A percentile compares a stretch with the other conserved stretches of the same genome.
Conservation (phyloP, 2,797 vertebrate species). For the Lates japonicus region DNA sequence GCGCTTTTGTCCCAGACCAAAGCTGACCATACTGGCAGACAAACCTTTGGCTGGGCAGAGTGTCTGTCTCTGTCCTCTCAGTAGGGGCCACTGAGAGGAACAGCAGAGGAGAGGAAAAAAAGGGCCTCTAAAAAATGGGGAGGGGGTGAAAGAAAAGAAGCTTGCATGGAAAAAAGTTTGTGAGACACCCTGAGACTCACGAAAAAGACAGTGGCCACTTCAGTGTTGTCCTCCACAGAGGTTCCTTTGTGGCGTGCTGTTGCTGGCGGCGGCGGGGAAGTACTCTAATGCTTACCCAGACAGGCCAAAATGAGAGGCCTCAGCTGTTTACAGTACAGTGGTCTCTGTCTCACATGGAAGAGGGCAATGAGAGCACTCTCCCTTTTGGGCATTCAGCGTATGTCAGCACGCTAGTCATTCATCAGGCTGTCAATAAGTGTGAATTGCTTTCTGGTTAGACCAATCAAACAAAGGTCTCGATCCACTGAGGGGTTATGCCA, state of each 20-base stretch:
- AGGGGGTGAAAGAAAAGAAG: constrained; percentile 79
- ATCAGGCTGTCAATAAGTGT: constrained; percentile 76
- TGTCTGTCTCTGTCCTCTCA: constrained; percentile 85
- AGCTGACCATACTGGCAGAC: constrained; percentile 83
- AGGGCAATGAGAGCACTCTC: constrained; percentile 73
- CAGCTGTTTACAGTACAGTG: constrained; percentile 83
- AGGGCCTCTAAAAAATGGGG: constrained; percentile 81
- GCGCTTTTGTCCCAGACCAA: constrained; percentile 83
- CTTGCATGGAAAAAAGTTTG: constrained; percentile 79
- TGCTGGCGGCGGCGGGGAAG: constrained; percentile 75
- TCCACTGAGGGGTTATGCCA: constrained; percentile 62
- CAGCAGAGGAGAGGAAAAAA: constrained; percentile 80
- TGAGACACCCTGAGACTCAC: constrained; percentile 84
- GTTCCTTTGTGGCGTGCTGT: constrained; percentile 82
- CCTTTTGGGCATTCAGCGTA: constrained; percentile 75
- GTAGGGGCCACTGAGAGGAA: constrained; percentile 86
- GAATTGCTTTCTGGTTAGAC: constrained; percentile 75
- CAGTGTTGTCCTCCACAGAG: constrained; percentile 84
- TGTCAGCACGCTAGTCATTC: constrained; percentile 76
- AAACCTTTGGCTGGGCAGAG: constrained; percentile 84
- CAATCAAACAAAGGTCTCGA: constrained; percentile 72
- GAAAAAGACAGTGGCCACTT: constrained; percentile 84
- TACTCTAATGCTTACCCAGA: constrained; percentile 79
- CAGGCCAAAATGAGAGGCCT: constrained; percentile 78
- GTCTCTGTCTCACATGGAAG: constrained; percentile 76